Evolutionary conservation across 2,888 invertebrate species (phyloP), one percentile per base, ranked within the genome.

Genomic region (Drosophila rubida): DNA sequence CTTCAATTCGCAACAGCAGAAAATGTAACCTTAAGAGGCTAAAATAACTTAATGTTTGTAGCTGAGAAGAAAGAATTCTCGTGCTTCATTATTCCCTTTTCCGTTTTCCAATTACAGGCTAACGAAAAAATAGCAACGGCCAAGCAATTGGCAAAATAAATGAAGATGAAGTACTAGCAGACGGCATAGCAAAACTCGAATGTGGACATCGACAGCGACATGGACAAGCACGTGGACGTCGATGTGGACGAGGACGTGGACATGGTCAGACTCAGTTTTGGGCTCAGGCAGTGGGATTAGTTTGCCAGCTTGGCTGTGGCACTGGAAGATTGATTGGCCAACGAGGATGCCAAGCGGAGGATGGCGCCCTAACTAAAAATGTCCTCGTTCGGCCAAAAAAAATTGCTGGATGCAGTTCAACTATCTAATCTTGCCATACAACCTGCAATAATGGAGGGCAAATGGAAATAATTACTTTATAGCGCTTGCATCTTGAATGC

Each of bases 61-160:
- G n/a, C n/a, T n/a, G n/a, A n/a, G n/a, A n/a, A n/a, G 1, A 4
- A 32, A 4, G 1, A n/a, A 30, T 11, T n/a, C n/a, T 32, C 4
- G n/a, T n/a, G 5, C 30, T 30, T 4, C 1, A 27, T 27, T n/a
- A 30, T 9, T 2, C 42, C 30, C 30, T 14, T 19, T 13, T 1
- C 0, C 0, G 0, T 14, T 6, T 50, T 2, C 1, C 2, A 30
- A 6, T 4, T 42, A 8, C 44, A 37, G 53, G 59, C 35, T 8
- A 30, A 22, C 1, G 7, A 44, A 25, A 35, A 13, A 14, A 23
- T 41, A 64, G 62, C 46, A 68, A 42, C 13, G 54, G 3, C 35
- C 37, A 13, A 55, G 82, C 72, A 74, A 80, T 83, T 87, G 87
- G 49, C 63, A 57, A 82, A 81, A 87, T 81, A 73, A 87, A 82